Percentiles rank a stretch among this genome's conserved stretches.
These are phyloP conservation scores for Hirtodrosophila cameraria DNA, from an alignment of 2,888 invertebrate species.

Conservation along the genomic window DNA sequence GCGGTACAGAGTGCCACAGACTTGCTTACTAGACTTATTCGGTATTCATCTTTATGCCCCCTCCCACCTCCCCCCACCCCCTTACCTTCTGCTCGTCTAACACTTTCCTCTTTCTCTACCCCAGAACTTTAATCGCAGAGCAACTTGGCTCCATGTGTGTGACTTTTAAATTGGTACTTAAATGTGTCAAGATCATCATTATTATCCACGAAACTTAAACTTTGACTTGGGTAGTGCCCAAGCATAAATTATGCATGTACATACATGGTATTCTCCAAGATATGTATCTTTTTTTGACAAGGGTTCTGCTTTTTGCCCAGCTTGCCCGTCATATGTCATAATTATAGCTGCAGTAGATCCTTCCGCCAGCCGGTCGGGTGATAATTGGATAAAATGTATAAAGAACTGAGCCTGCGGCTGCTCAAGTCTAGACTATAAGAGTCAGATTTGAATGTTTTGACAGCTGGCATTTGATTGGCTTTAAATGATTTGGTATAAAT, in stretches of 20 bases:
- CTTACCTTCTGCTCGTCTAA: constrained; percentile 5
- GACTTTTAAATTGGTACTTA: constrained; percentile 68
- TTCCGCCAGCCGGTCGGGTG: constrained; percentile 17
- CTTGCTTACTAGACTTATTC: constrained; percentile 31
- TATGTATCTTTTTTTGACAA: constrained; percentile 57
- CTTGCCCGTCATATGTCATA: constrained; percentile 71
- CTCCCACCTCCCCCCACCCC: no score
- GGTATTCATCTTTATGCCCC: background rate
- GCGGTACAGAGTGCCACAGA: background rate
- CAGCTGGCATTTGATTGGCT: constrained; percentile 64
- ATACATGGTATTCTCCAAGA: background rate
- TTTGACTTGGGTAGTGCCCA: constrained; percentile 32
- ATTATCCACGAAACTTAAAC: constrained; percentile 62
- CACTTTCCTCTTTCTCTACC: background rate
- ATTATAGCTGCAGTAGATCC: constrained; percentile 59
- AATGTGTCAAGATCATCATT: constrained; percentile 72
- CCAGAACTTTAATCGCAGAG: constrained; percentile 13
- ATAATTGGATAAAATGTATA: constrained; percentile 63
- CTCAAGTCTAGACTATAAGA: constrained; percentile 65
- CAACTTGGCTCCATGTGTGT: constrained; percentile 46
- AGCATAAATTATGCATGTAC: constrained; percentile 48
- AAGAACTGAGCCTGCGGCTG: constrained; percentile 58
- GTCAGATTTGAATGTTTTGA: constrained; percentile 60
- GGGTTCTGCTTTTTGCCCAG: constrained; percentile 45
- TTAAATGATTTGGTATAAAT: constrained; percentile 15